Percentiles rank a stretch among this genome's conserved stretches.
phyloP scores from a whole-genome alignment of 2,797 vertebrate genomes.

The Cyclopterus lumpus region DNA sequence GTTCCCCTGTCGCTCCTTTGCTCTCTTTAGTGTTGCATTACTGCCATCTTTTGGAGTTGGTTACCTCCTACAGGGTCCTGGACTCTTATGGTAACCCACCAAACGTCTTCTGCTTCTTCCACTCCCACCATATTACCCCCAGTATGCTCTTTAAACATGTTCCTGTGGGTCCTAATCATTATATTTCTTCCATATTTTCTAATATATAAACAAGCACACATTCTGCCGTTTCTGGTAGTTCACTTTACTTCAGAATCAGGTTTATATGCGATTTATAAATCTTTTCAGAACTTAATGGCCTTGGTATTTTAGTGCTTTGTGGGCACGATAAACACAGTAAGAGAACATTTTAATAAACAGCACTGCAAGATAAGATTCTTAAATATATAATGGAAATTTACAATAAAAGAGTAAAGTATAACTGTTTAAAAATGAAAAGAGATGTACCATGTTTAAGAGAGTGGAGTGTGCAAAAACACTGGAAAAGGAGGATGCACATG shows the following conservation, averaged over 20 bases:
- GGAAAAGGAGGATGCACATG: neutral
- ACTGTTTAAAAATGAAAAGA: neutral
- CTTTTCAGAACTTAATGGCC: neutral
- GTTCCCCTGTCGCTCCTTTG: neutral
- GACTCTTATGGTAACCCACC: neutral
- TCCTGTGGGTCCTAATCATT: too few species aligned
- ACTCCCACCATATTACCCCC: neutral
- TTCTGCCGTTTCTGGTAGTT: too few species aligned
- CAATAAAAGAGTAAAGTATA: neutral
- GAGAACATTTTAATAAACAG: neutral
- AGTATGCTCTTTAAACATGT: neutral
- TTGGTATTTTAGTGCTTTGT: neutral
- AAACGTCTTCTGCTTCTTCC: neutral
- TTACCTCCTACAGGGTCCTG: neutral
- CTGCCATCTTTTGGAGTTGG: constrained; percentile 43
- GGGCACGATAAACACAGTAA: neutral
- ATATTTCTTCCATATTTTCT: too few species aligned
- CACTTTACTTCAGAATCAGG: too few species aligned
- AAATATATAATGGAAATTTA: neutral
- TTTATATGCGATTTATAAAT: neutral
- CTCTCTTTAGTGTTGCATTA: neutral
- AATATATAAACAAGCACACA: too few species aligned
- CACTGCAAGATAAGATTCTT: neutral
- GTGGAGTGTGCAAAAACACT: neutral
- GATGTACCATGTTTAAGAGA: neutral